Conservation (phyloP, 2,888 invertebrate genomes). For the Dolichopus griseipennis region DNA sequence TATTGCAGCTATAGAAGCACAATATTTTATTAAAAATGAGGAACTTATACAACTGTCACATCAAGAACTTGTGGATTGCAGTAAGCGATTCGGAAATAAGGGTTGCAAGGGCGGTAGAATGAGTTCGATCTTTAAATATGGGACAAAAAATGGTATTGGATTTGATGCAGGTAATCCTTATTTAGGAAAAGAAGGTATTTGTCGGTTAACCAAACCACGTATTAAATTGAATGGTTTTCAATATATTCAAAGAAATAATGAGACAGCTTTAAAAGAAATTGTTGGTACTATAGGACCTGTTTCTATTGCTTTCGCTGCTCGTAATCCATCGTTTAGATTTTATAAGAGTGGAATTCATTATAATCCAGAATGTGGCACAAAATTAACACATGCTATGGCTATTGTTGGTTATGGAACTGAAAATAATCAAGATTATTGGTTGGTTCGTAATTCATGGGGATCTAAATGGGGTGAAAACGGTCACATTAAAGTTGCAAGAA, state of each 20-base stretch:
- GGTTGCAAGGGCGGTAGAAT: conserved; percentile 6
- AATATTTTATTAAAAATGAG: conserved; percentile 2
- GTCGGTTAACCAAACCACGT: background rate
- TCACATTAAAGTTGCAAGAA: conserved; percentile 74
- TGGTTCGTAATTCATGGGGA: conserved; percentile 57
- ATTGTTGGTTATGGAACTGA: conserved; percentile 21
- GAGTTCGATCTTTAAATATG: background rate
- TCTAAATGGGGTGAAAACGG: conserved; percentile 64
- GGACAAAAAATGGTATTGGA: background rate
- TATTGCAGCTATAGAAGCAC: background rate
- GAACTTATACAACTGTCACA: background rate
- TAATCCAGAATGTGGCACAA: conserved; percentile 67
- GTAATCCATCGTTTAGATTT: conserved; percentile 66
- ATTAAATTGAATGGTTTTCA: background rate
- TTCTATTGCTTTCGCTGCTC: conserved; percentile 75
- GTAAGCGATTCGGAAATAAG: background rate
- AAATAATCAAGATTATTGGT: conserved; percentile 52
- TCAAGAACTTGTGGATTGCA: conserved; percentile 8
- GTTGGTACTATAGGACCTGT: conserved; percentile 66
- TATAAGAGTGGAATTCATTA: conserved; percentile 66
- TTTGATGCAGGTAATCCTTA: background rate
- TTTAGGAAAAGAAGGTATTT: background rate
- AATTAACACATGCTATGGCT: conserved; percentile 59
- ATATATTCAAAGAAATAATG: conserved; percentile 39
- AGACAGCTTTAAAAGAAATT: conserved; percentile 58